Percentiles rank a stretch among this genome's conserved stretches.
Evolutionary conservation across 2,113 vertebrate species (phyloP).

Genomic region (Mormyrus lacerda): DNA sequence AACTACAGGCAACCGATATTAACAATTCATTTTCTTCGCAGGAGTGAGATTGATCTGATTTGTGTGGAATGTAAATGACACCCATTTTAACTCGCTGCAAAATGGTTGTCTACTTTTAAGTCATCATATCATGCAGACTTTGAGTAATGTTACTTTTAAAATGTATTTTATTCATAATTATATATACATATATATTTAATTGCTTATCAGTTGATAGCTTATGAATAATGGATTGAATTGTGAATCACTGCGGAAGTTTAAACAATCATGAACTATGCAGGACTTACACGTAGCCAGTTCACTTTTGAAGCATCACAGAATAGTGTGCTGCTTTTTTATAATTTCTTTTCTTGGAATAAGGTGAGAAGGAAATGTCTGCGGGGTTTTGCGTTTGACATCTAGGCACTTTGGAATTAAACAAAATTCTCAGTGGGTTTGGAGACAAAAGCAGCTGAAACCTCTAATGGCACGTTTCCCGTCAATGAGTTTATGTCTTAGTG

Average conservation of each 20-base stretch:
- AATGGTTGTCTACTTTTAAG: not conserved
- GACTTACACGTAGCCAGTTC: not conserved
- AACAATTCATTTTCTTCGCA: not conserved
- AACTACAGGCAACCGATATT: not conserved
- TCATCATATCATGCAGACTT: not conserved
- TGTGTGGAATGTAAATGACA: not conserved
- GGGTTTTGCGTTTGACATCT: slow-evolving; percentile 9
- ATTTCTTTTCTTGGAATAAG: not conserved
- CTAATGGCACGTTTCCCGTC: not conserved
- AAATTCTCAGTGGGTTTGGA: not conserved
- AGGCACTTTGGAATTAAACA: slow-evolving; percentile 12
- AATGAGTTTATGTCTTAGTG: not conserved
- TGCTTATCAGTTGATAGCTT: not conserved
- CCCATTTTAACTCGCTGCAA: not conserved
- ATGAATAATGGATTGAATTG: not conserved
- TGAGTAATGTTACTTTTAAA: not conserved
- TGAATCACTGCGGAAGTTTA: not conserved
- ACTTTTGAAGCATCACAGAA: slow-evolving; percentile 1
- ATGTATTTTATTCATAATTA: not conserved
- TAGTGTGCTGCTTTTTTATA: not conserved
- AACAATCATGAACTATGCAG: not conserved
- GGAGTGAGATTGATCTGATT: not conserved
- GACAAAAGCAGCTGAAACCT: not conserved
- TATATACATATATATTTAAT: not conserved
- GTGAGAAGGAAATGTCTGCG: slow-evolving; percentile 8